Conservation (phyloP, 2,113 vertebrate genomes). For the Stomatorhinus ivindoensis region DNA sequence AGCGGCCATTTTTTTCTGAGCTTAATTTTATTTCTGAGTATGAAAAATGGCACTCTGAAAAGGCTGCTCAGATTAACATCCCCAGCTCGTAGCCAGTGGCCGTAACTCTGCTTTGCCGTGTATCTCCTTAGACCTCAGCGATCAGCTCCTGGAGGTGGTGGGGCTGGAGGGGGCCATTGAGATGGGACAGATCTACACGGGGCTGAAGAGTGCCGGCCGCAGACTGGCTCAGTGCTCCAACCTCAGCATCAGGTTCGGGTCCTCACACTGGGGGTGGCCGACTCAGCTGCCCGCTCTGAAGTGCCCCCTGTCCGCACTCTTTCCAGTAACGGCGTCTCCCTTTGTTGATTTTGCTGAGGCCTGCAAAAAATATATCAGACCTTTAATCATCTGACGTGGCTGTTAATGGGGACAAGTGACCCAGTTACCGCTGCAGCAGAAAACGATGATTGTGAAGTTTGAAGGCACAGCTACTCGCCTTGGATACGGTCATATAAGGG, state of each 20-base stretch:
- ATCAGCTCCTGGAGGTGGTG: constrained; percentile 88
- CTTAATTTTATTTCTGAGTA: not conserved
- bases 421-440: not conserved
- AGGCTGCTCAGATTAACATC: not conserved
- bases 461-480: not conserved
- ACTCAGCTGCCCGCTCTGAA: not conserved
- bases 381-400: not conserved
- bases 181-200: constrained; percentile 97
- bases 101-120: not conserved
- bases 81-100: not conserved
- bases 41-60: not conserved
- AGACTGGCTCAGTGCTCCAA: constrained; percentile 82
- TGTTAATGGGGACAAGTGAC: not conserved
- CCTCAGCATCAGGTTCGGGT: constrained; percentile 80
- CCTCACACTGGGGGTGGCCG: rapidly evolving
- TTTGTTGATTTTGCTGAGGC: not conserved
- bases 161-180: constrained; percentile 91
- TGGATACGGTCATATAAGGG: not conserved
- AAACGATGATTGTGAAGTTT: not conserved
- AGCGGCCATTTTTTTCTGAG: not conserved
- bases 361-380: not conserved
- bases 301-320: not conserved
- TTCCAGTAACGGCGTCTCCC: not conserved
- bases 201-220: constrained; percentile 87
- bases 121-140: constrained; percentile 71